Conservation (phyloP, 2,113 vertebrate species). For the Otolemur garnettii region DNA sequence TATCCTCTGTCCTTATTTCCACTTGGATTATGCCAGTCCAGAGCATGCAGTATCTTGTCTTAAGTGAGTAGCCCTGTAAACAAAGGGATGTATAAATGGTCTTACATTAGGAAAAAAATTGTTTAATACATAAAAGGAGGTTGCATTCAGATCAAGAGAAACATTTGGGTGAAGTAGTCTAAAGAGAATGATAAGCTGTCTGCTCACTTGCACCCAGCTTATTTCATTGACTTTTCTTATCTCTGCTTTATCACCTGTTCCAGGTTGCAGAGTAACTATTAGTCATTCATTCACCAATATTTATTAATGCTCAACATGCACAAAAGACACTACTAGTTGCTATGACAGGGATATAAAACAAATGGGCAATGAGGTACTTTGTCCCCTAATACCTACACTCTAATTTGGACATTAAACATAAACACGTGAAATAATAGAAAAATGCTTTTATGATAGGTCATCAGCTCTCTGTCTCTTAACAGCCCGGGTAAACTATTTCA, state of each 20-base stretch:
- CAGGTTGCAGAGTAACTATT: constrained; percentile 13
- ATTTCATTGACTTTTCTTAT: constrained; percentile 26
- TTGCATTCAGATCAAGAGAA: constrained; percentile 36
- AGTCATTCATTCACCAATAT: constrained; percentile 53
- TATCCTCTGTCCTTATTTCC: not conserved
- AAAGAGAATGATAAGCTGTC: not conserved
- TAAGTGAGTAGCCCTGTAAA: not conserved
- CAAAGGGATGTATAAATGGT: constrained; percentile 30
- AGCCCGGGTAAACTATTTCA: not conserved
- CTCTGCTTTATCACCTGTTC: not conserved
- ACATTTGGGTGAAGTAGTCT: not conserved
- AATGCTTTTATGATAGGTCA: not conserved
- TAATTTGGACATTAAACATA: constrained; percentile 44
- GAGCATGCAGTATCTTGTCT: not conserved
- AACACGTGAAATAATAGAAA: constrained; percentile 28
- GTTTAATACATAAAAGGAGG: constrained; percentile 18
- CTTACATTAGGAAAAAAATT: not conserved
- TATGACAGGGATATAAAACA: constrained; percentile 3
- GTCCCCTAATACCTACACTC: not conserved
- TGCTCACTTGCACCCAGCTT: not conserved
- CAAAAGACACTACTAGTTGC: constrained; percentile 49
- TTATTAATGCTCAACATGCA: constrained; percentile 13
- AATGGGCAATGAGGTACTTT: constrained; percentile 43
- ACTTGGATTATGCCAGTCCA: not conserved
- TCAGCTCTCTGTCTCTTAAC: not conserved